Base-by-base conservation (phyloP, 1,140 invertebrate species). In the Leptinotarsa undecemlineata region DNA sequence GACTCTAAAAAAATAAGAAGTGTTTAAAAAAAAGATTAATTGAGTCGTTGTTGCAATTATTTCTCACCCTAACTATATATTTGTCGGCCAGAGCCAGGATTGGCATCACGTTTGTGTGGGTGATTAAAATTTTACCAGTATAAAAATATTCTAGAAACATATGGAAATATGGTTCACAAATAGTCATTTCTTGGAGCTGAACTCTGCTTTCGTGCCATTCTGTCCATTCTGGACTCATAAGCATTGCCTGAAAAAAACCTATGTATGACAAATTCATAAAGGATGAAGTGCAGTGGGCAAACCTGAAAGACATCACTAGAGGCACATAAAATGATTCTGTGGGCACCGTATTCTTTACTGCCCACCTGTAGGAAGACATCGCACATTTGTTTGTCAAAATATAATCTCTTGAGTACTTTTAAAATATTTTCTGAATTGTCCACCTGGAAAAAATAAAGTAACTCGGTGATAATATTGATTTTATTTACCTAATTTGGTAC, bases 221-320 rank as follows among this genome's bases (percentile, higher is more conserved):
- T 70, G 90, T 92, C 96, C 96, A 98, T 84, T 94, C 93, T 1
- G 95, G 92, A 83, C 94, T 96, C 92, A 96, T 97, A 57, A 98
- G 86, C 96, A 98, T 98, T 5, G 96, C 94, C 92, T 95, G 72
- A 67, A 87, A 80, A 74, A 62, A 13, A 21, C 51, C n/a, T 17
- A 51, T 11, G 8, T 42, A 42, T 69, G 20, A 15, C 17, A 42
- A 26, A 26, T 72, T 15, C 2, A 62, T 19, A 33, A 8, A 48
- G 11, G 11, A 11, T 42, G 33, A 11, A 42, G 8, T 42, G 33
- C 33, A 11, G 8, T 42, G 33, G n/a, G 64, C 74, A 81, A 86
- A 94, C 94, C 87, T 96, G 95, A 86, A 98, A 98, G 20, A 98
- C 96, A 88, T 98, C 96, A 86, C 95, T 97, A 75, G 94, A 96